Conservation (phyloP, 2,888 invertebrate species). For the Phalangium opilio region DNA sequence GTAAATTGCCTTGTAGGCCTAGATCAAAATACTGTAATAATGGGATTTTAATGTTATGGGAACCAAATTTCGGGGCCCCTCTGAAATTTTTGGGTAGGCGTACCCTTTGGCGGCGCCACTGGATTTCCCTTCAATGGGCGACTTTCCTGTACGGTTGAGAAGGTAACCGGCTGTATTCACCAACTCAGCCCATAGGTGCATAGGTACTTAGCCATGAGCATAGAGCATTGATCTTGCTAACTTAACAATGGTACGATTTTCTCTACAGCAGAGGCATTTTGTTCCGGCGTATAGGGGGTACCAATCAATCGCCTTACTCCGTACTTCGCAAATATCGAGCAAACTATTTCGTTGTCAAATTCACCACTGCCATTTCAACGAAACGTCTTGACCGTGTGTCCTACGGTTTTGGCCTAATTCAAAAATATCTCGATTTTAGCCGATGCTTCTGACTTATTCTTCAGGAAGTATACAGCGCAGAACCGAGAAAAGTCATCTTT, state of each 20-base stretch:
- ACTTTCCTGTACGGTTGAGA: constrained; percentile 8
- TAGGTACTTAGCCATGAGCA: neutral
- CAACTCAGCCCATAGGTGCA: neutral
- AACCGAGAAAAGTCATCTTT: constrained; percentile 14
- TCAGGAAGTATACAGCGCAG: constrained; percentile 7
- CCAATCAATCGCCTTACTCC: neutral
- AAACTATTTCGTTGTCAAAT: constrained; percentile 9
- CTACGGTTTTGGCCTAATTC: neutral
- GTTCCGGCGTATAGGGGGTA: neutral
- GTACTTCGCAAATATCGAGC: constrained; percentile 1
- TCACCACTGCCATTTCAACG: constrained; percentile 10
- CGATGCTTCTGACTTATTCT: constrained; percentile 3
- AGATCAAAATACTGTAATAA: too few species aligned
- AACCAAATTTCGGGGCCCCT: too few species aligned
- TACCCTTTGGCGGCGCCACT: too few species aligned
- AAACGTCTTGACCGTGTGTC: constrained; percentile 8
- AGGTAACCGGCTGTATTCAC: neutral
- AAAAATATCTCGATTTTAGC: neutral
- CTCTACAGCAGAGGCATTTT: neutral
- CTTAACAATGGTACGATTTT: constrained; percentile 1
- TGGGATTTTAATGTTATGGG: too few species aligned
- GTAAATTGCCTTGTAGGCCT: too few species aligned
- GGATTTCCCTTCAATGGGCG: constrained; percentile 2
- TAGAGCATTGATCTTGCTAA: neutral
- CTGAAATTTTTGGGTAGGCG: too few species aligned